phyloP scores from a whole-genome alignment of 2,113 vertebrate species.

The Argyrosomus japonicus region DNA sequence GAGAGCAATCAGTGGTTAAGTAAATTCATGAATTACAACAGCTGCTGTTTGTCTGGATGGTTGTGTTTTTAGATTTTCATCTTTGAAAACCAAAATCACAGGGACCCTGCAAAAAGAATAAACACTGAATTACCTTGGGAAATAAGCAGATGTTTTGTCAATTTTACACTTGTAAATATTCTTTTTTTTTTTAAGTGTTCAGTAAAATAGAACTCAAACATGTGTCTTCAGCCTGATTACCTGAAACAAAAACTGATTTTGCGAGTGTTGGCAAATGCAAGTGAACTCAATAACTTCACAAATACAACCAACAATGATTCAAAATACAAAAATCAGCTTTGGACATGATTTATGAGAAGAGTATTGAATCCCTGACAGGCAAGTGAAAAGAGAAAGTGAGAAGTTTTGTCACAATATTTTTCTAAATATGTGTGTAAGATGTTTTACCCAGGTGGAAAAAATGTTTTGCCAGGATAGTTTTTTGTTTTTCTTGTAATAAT shows the following conservation, averaged over 20 bases:
- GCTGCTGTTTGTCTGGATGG: slow-evolving; percentile 59
- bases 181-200: not conserved
- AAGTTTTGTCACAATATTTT: too few species aligned
- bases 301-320: not conserved
- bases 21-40: slow-evolving; percentile 45
- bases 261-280: not conserved
- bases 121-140: not conserved
- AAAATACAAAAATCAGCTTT: not conserved
- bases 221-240: not conserved
- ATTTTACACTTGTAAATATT: not conserved
- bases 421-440: too few species aligned
- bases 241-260: not conserved
- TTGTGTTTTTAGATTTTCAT: slow-evolving; percentile 49
- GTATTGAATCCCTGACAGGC: too few species aligned
- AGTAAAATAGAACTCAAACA: not conserved
- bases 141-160: slow-evolving; percentile 36
- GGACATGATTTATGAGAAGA: not conserved
- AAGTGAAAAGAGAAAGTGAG: too few species aligned
- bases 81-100: slow-evolving; percentile 36
- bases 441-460: too few species aligned
- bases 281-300: not conserved
- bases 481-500: too few species aligned
- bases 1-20: slow-evolving; percentile 8
- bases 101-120: slow-evolving; percentile 8
- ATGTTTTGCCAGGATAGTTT: too few species aligned